Evolutionary conservation across 2,888 invertebrate species (phyloP).

Genomic region (Cosmorhoe ocellata): DNA sequence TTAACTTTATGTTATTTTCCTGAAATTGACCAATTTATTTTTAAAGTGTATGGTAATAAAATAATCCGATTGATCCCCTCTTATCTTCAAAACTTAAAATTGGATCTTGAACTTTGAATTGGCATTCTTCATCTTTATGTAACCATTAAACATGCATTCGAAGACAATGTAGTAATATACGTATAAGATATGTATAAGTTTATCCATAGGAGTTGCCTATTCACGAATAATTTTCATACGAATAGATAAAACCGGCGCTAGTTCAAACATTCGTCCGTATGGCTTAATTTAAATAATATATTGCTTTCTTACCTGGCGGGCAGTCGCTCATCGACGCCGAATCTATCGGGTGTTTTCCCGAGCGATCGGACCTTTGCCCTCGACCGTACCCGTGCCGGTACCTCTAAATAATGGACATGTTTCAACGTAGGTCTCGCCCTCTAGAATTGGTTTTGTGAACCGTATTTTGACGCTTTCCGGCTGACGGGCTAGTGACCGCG

Average conservation of each 20-base stretch:
- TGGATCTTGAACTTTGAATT: no score
- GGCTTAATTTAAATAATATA: constrained; percentile 69
- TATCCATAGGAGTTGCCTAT: no score
- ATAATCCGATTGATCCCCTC: no score
- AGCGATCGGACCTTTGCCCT: constrained; percentile 60
- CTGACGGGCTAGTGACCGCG: constrained; percentile 54
- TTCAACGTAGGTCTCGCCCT: constrained; percentile 58
- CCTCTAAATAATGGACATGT: constrained; percentile 73
- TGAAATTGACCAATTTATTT: background rate
- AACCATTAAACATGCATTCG: no score
- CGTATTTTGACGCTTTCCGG: constrained; percentile 65
- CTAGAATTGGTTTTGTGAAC: constrained; percentile 68
- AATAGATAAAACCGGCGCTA: constrained; percentile 51
- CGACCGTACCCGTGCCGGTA: constrained; percentile 43
- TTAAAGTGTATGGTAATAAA: no score
- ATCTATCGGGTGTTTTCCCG: constrained; percentile 62
- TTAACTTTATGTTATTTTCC: constrained; percentile 14
- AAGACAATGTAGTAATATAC: no score
- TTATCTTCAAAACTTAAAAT: no score
- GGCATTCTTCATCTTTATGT: no score
- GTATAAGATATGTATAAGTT: no score
- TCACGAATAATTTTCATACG: constrained; percentile 19
- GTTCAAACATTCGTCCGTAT: constrained; percentile 51
- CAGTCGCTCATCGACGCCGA: constrained; percentile 56
- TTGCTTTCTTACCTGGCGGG: constrained; percentile 57